Conservation (phyloP, 2,888 invertebrate species). For the Megastigmus dorsalis region DNA sequence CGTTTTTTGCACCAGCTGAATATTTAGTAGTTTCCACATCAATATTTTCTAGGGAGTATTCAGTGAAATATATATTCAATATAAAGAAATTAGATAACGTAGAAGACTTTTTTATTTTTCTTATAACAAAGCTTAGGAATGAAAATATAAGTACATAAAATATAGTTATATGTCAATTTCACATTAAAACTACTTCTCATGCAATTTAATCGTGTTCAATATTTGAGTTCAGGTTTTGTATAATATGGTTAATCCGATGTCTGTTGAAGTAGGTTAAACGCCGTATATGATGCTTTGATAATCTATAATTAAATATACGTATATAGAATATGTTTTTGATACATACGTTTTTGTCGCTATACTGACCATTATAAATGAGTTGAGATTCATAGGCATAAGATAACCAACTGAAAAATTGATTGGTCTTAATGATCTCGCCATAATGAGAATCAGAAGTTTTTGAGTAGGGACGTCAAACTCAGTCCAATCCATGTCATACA, state of each 20-base stretch:
- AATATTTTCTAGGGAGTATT: too few species aligned
- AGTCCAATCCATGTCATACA: conserved; percentile 36
- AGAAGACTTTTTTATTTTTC: neutral
- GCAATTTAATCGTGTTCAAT: neutral
- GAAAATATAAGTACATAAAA: conserved; percentile 5
- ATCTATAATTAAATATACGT: conserved; percentile 19
- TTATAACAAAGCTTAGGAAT: conserved; percentile 12
- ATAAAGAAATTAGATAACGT: too few species aligned
- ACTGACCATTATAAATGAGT: conserved; percentile 43
- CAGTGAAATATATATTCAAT: too few species aligned
- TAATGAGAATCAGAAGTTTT: conserved; percentile 36
- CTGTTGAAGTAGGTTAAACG: conserved; percentile 42
- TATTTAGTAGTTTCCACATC: too few species aligned
- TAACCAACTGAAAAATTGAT: conserved; percentile 18
- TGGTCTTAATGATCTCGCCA: conserved; percentile 28
- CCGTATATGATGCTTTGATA: conserved; percentile 43
- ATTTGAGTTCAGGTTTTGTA: neutral
- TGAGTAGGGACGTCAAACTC: neutral
- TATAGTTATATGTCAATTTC: neutral
- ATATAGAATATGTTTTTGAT: neutral
- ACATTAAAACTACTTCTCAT: too few species aligned
- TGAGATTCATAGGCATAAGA: conserved; percentile 33
- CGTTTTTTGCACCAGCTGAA: too few species aligned
- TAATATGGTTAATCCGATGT: neutral
- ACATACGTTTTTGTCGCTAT: neutral